phyloP scores from a whole-genome alignment of 2,113 vertebrate species.

The Micronycteris hirsuta region DNA sequence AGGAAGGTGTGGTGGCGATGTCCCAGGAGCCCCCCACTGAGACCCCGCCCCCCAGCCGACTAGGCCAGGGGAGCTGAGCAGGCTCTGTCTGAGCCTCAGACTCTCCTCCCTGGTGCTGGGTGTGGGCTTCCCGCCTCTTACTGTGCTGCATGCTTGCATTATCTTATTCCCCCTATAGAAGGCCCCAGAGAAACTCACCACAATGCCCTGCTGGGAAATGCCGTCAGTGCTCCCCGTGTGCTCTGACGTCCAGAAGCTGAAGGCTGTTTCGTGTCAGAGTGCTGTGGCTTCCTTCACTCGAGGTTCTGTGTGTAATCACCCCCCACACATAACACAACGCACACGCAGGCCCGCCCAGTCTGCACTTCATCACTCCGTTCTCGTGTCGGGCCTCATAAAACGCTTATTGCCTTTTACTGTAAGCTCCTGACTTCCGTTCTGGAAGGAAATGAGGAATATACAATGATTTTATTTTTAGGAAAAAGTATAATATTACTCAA shows the following conservation, averaged over 20 bases:
- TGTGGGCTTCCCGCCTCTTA: rapidly evolving
- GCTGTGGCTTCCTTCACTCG: background rate
- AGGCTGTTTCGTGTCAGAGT: background rate
- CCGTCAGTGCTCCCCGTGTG: background rate
- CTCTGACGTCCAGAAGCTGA: background rate
- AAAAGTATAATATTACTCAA: background rate
- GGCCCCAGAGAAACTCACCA: background rate
- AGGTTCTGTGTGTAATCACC: background rate
- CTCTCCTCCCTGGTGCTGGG: background rate
- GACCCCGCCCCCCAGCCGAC: rapidly evolving
- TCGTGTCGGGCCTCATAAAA: background rate
- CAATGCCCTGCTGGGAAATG: background rate
- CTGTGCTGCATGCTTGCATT: rapidly evolving
- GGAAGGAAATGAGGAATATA: background rate
- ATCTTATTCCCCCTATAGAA: rapidly evolving
- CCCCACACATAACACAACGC: background rate
- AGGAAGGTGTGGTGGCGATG: rapidly evolving
- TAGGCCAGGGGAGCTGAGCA: background rate
- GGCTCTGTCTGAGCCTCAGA: background rate
- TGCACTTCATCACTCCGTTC: background rate
- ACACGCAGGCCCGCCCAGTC: background rate
- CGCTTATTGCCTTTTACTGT: background rate
- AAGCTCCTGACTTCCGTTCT: background rate
- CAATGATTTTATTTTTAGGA: background rate
- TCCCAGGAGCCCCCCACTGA: too few species aligned